Evolutionary conservation across 1,140 invertebrate species (phyloP).

Genomic region (Cheumatopsyche charites): DNA sequence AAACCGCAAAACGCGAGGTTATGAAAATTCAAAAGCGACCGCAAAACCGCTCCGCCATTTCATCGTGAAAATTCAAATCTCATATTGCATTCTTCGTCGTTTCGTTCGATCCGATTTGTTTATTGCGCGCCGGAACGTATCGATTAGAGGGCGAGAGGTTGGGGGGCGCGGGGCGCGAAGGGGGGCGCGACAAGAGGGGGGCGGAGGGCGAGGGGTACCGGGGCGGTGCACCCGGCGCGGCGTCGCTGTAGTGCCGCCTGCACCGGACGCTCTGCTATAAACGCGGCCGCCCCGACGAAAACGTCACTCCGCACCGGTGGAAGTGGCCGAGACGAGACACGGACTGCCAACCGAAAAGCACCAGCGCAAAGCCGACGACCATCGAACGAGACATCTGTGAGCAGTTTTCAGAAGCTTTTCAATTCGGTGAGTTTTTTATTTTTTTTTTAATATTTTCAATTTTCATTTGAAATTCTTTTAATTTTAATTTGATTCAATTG

Average conservation of each 20-base stretch:
- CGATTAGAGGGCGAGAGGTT: neutral
- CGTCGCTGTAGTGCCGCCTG: conserved; percentile 5
- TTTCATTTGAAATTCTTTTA: too few relatives aligned
- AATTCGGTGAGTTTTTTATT: too few relatives aligned
- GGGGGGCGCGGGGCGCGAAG: neutral
- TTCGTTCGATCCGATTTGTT: too few relatives aligned
- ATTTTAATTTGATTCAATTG: too few relatives aligned
- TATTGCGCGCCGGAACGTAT: neutral
- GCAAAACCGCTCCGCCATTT: too few relatives aligned
- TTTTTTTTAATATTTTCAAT: neutral
- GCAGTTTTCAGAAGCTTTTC: too few relatives aligned
- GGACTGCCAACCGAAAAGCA: neutral
- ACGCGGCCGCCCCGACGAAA: neutral
- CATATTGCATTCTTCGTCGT: too few relatives aligned
- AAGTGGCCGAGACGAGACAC: neutral
- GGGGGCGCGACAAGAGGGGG: neutral
- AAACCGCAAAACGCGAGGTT: too few relatives aligned
- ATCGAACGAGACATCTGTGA: neutral
- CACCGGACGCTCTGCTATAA: conserved; percentile 12
- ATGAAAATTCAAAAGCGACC: too few relatives aligned
- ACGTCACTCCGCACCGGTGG: neutral
- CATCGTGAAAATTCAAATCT: too few relatives aligned
- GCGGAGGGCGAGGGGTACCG: neutral
- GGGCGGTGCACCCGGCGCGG: conserved; percentile 7
- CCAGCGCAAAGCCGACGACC: neutral